Base-by-base conservation (phyloP, 2,113 vertebrate species). In the Pyrgilauda ruficollis region DNA sequence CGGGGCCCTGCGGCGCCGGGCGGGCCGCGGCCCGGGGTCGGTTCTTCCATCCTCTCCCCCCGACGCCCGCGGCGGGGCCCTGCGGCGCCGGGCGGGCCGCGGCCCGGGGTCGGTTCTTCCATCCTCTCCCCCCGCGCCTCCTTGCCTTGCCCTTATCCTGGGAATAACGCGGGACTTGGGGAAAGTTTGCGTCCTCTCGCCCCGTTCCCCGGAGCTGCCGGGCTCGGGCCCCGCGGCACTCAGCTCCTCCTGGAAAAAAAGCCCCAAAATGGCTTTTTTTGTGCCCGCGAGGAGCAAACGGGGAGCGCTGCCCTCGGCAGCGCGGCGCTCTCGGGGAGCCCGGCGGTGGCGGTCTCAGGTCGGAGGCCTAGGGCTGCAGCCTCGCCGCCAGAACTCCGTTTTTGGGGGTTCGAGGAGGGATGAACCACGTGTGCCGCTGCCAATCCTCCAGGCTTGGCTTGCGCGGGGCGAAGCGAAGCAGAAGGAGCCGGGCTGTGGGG, bases 151-250 rank as follows among this genome's bases (percentile, higher is more conserved):
- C 27, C 14, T 68, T 10, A 9, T 21, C 5, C 27, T 11, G 49
- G 17, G 64, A 47, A 78, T 90, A 72, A 56, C 30, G 87, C 30
- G 69, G 37, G 68, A 93, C 74, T 88, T 88, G 46, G 13, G 67
- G 67, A 95, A 95, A 93, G 87, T 95, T 95, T 95, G 16, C 28
- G 18, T 77, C 22, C 24, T 75, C 30, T 22, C 61, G n/a, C 15
- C 28, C 11, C n/a, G 43, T 43, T 44, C 39, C 27, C 58, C 19
- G 41, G 7, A 23, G n/a, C 59, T 64, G 59, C 49, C 49, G 46
- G 46, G 69, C 59, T 37, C 35, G 37, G 52, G 83, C 41, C 41
- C 27, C 61, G 53, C n/a, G 23, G 27, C 66, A 21, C 12, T 44
- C 8, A 3, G 7, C 64, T 19, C 27, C 31, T 43, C 2, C 22